phyloP scores from a whole-genome alignment of 1,140 invertebrate species.

The Hypothenemus hampei region DNA sequence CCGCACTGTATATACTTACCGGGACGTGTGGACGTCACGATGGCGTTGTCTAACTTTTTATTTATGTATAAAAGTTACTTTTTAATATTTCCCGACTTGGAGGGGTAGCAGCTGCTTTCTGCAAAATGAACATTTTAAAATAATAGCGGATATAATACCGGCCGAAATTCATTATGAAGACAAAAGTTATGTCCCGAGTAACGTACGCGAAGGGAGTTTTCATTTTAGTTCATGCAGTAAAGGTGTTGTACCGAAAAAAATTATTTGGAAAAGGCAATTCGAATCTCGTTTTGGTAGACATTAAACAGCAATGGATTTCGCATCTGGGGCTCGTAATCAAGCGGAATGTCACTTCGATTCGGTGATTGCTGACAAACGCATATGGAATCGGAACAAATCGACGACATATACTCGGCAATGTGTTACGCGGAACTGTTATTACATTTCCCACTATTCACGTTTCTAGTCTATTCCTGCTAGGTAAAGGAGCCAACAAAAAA shows the following conservation, averaged over 20 bases:
- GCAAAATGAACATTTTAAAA: slow-evolving; percentile 28
- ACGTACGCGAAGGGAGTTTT: slow-evolving; percentile 4
- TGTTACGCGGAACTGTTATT: neutral
- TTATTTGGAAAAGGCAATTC: neutral
- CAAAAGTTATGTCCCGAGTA: slow-evolving; percentile 12
- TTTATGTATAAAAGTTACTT: slow-evolving; percentile 23
- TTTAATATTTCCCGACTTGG: slow-evolving; percentile 24
- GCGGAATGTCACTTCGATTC: slow-evolving; percentile 6
- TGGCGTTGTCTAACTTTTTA: slow-evolving; percentile 21
- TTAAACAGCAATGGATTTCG: neutral
- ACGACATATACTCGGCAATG: slow-evolving; percentile 2
- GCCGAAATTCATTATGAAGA: slow-evolving; percentile 25
- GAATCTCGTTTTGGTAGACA: neutral
- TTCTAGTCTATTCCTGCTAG: neutral
- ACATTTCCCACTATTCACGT: neutral
- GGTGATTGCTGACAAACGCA: slow-evolving; percentile 5
- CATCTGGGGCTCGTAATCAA: slow-evolving; percentile 8
- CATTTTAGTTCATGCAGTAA: slow-evolving; percentile 3
- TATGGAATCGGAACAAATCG: neutral
- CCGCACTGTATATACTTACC: too few species aligned
- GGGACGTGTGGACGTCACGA: too few species aligned
- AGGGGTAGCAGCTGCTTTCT: slow-evolving; percentile 19
- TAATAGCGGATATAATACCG: slow-evolving; percentile 19
- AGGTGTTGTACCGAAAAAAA: neutral
- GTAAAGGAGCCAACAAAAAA: neutral